A percentile compares a stretch with the other conserved stretches of the same genome.
phyloP scores from a whole-genome alignment of 2,797 vertebrate genomes.

The Tragelaphus oryx region DNA sequence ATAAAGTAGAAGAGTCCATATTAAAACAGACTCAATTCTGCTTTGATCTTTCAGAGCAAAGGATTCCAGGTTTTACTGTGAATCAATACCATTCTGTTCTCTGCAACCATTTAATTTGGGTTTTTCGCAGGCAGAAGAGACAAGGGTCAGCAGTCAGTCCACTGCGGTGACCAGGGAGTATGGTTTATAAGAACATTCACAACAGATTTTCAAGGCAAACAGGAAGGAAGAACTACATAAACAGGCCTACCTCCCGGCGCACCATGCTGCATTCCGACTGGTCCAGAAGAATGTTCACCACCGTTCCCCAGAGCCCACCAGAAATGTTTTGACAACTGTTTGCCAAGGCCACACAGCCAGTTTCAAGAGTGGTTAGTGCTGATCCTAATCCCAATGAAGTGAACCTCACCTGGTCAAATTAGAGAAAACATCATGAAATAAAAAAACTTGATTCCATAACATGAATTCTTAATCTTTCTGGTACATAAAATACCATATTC shows the following conservation, averaged over 20 bases:
- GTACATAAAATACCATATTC: background rate
- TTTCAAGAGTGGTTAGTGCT: slow-evolving; percentile 89
- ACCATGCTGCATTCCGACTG: slow-evolving; percentile 96
- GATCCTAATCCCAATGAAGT: slow-evolving; percentile 93
- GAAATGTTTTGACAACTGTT: slow-evolving; percentile 98
- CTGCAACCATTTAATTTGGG: background rate
- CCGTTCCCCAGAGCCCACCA: slow-evolving; percentile 96
- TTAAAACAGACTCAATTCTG: background rate
- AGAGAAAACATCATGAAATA: background rate
- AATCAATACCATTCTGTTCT: background rate
- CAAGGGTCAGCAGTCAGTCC: background rate
- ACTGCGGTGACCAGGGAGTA: accelerated
- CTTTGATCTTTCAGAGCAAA: background rate
- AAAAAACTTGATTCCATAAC: background rate
- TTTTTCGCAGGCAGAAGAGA: background rate
- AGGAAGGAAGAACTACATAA: accelerated
- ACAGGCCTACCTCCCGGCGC: slow-evolving; percentile 90
- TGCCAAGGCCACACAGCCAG: slow-evolving; percentile 90
- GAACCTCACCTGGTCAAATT: slow-evolving; percentile 89
- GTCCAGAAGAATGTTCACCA: slow-evolving; percentile 95
- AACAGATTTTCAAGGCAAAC: background rate
- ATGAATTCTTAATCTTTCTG: background rate
- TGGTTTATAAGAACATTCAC: background rate
- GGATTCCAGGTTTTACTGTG: background rate
- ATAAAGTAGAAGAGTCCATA: background rate